These are phyloP conservation scores for Rhinichthys klamathensis DNA, from an alignment of 2,113 vertebrate genomes.

Conservation along the genomic window DNA sequence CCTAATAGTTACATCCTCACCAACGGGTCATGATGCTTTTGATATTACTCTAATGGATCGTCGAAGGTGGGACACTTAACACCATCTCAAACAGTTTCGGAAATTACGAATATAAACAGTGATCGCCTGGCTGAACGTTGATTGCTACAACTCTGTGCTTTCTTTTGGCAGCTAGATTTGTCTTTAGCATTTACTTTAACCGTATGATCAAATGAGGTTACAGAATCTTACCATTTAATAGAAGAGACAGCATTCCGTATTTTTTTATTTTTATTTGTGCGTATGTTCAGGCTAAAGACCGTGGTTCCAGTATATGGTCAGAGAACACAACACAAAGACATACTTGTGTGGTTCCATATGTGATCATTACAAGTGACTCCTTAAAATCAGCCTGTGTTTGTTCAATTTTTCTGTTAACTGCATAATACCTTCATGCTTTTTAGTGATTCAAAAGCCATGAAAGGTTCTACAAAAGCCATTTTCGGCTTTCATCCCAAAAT, in stretches of 20 bases:
- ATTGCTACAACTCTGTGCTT: neutral
- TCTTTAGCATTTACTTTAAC: neutral
- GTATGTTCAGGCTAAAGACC: neutral
- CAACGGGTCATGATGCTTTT: slow-evolving; percentile 81
- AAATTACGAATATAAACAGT: slow-evolving; percentile 66
- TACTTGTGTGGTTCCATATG: neutral
- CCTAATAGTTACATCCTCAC: slow-evolving; percentile 91
- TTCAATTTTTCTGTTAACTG: neutral
- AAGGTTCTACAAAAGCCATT: neutral
- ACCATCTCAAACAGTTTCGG: slow-evolving; percentile 84
- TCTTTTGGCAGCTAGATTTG: neutral
- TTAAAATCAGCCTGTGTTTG: too few relatives aligned
- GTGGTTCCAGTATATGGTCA: neutral
- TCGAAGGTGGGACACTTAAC: slow-evolving; percentile 81
- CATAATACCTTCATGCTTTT: neutral
- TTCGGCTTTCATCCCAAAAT: neutral
- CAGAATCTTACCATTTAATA: too few relatives aligned
- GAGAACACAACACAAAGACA: neutral
- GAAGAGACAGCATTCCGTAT: neutral
- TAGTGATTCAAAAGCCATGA: neutral
- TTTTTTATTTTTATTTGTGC: neutral
- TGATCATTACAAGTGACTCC: neutral
- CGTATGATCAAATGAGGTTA: neutral
- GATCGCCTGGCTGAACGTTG: slow-evolving; percentile 10
- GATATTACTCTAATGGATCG: slow-evolving; percentile 89